These are phyloP conservation scores for Aleiodes sp. DNA, from an alignment of 1,140 invertebrate genomes.

Conservation along the genomic window DNA sequence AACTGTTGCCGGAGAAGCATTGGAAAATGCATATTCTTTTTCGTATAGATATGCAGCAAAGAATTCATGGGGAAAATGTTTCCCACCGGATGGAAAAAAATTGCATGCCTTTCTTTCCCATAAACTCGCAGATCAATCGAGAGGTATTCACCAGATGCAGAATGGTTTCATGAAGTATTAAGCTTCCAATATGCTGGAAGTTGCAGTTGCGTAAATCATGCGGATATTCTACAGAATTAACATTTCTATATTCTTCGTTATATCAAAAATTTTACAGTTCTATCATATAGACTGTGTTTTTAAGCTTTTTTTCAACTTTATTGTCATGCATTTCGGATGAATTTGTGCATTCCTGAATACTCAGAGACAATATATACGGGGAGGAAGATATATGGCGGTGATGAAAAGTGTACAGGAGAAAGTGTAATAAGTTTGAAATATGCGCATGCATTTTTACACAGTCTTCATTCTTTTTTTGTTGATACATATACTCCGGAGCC, in stretches of 20 bases:
- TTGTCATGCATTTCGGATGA: background rate
- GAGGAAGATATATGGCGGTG: background rate
- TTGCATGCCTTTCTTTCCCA: background rate
- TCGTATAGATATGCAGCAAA: too few species aligned
- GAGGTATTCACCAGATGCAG: background rate
- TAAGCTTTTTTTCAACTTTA: too few species aligned
- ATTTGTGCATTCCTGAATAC: background rate
- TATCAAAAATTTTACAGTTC: too few species aligned
- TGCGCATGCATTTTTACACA: conserved; percentile 25
- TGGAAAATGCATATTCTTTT: too few species aligned
- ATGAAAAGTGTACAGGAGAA: conserved; percentile 20
- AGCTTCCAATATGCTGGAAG: background rate
- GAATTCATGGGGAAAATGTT: background rate
- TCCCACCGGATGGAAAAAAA: conserved; percentile 11
- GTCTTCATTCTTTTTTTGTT: background rate
- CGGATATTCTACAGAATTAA: too few species aligned
- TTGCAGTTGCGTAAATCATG: background rate
- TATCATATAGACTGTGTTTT: too few species aligned
- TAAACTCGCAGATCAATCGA: background rate
- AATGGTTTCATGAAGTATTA: background rate
- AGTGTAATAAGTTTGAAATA: conserved; percentile 27
- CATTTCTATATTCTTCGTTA: too few species aligned
- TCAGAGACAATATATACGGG: background rate
- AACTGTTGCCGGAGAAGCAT: background rate
- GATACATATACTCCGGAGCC: background rate